Conservation (phyloP, 2,113 vertebrate genomes). For the Cinclus cinclus region DNA sequence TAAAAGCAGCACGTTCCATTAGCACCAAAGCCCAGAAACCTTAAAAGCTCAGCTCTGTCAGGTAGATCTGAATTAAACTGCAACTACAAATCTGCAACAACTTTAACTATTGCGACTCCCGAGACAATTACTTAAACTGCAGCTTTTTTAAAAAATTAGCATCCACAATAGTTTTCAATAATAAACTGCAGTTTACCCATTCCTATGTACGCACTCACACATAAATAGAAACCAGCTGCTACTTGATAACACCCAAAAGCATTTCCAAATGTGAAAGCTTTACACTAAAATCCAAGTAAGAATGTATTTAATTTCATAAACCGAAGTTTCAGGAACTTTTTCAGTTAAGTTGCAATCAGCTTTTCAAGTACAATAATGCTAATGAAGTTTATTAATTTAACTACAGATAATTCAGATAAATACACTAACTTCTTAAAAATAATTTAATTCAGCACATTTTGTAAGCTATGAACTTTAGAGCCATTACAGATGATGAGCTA, state of each 20-base stretch:
- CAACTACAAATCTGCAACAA: background rate
- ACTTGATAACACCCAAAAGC: background rate
- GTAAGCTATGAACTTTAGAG: background rate
- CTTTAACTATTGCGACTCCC: background rate
- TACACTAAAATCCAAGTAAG: background rate
- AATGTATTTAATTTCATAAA: background rate
- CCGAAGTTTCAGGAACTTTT: background rate
- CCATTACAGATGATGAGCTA: conserved; percentile 17
- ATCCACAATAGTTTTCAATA: background rate
- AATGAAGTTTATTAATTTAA: background rate
- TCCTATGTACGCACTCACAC: background rate
- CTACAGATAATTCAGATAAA: background rate
- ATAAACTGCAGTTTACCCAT: background rate
- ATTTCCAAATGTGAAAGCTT: conserved; percentile 21
- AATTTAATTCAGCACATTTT: background rate
- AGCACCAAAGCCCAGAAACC: background rate
- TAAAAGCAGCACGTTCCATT: background rate
- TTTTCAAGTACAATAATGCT: background rate
- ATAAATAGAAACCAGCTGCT: conserved; percentile 6
- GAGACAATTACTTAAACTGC: background rate
- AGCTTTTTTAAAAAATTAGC: background rate
- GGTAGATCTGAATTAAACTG: background rate
- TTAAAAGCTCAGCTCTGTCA: background rate
- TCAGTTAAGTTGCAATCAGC: background rate
- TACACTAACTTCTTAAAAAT: background rate